phyloP scores from a whole-genome alignment of 2,797 vertebrate species.

The Xiphophorus birchmanni region DNA sequence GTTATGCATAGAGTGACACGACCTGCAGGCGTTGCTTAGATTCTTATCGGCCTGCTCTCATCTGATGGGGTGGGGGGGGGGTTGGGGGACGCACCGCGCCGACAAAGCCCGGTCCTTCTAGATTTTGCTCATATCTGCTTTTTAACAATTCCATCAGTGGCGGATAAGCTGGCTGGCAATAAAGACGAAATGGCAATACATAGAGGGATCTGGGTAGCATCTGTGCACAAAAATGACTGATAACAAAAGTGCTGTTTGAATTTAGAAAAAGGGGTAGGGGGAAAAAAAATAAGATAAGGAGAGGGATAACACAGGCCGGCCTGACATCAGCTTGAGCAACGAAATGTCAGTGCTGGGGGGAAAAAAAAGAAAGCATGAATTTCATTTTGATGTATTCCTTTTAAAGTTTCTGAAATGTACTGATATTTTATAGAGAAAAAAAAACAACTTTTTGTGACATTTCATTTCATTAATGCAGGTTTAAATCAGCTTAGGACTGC shows the following conservation, averaged over 20 bases:
- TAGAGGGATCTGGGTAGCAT: conserved; percentile 74
- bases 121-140: conserved; percentile 79
- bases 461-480: not conserved
- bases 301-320: conserved; percentile 53
- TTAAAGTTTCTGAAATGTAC: conserved; percentile 18
- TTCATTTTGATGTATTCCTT: conserved; percentile 42
- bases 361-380: conserved; percentile 51
- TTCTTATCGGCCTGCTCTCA: conserved; percentile 77
- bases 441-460: not conserved
- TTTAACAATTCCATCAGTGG: conserved; percentile 83
- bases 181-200: conserved; percentile 73
- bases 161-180: conserved; percentile 77
- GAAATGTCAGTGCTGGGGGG: conserved; percentile 53
- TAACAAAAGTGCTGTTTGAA: conserved; percentile 69
- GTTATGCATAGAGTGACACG: conserved; percentile 79
- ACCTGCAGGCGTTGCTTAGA: conserved; percentile 78
- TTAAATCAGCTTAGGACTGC: not conserved
- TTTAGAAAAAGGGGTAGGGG: conserved; percentile 60
- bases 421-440: not conserved
- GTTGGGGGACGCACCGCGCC: conserved; percentile 28
- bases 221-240: conserved; percentile 73
- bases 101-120: conserved; percentile 76
- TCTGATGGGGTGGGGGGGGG: conserved; percentile 76
- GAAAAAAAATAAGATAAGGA: conserved; percentile 58
- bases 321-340: conserved; percentile 30